Percentiles rank a stretch among this genome's conserved stretches.
phyloP scores from a whole-genome alignment of 2,888 invertebrate species.

The Eulithis prunata region DNA sequence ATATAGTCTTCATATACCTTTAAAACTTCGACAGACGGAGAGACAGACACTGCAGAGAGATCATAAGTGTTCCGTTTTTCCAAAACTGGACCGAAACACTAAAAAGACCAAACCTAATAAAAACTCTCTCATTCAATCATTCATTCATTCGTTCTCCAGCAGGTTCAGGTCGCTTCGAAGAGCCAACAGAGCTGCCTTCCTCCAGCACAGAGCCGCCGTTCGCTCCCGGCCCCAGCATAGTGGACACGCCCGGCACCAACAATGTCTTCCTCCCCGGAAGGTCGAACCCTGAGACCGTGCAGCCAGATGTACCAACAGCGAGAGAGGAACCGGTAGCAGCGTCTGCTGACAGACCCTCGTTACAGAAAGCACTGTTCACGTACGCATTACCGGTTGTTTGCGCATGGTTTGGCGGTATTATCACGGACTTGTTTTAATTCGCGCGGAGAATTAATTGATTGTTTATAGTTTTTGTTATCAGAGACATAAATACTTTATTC shows the following conservation, averaged over 20 bases:
- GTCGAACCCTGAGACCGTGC: slow-evolving; percentile 41
- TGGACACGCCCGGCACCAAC: slow-evolving; percentile 57
- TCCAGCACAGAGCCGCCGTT: slow-evolving; percentile 53
- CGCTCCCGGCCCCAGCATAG: slow-evolving; percentile 61
- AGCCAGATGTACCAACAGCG: slow-evolving; percentile 31
- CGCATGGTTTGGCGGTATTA: slow-evolving; percentile 93
- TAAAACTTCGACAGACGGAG: too few relatives aligned
- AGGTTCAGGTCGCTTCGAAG: slow-evolving; percentile 66
- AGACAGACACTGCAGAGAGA: too few relatives aligned
- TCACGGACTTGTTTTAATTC: slow-evolving; percentile 91
- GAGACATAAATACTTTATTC: too few relatives aligned
- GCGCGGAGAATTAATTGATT: background rate
- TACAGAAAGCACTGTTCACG: slow-evolving; percentile 87
- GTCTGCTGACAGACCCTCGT: slow-evolving; percentile 75
- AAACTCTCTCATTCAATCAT: too few relatives aligned
- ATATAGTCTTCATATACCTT: too few relatives aligned
- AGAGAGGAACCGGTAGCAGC: slow-evolving; percentile 60
- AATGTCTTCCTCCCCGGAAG: slow-evolving; percentile 55
- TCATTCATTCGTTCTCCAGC: slow-evolving; percentile 23
- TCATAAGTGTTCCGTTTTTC: too few relatives aligned
- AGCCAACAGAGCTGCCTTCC: slow-evolving; percentile 47
- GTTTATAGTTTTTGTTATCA: too few relatives aligned
- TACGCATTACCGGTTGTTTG: slow-evolving; percentile 92
- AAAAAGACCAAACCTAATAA: too few relatives aligned
- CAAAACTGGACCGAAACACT: too few relatives aligned